A percentile compares a stretch with the other conserved stretches of the same genome.
Conservation (phyloP, 2,888 invertebrate genomes). For the Heliconius hortense region DNA sequence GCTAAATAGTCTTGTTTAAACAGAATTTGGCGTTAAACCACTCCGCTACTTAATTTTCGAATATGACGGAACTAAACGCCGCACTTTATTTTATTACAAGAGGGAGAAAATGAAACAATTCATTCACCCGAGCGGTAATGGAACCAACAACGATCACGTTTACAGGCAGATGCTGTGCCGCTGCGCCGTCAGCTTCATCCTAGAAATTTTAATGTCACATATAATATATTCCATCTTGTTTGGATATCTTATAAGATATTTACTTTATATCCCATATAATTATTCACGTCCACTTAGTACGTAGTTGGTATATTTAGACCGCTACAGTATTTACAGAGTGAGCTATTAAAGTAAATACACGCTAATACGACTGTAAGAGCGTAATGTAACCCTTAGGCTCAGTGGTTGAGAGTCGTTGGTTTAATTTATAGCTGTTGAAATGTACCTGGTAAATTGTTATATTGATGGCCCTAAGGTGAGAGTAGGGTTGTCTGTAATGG, state of each 20-base stretch:
- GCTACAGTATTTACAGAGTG: slow-evolving; percentile 32
- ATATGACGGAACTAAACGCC: not conserved
- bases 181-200: too few species aligned
- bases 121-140: too few species aligned
- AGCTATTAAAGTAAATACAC: slow-evolving; percentile 42
- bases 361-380: slow-evolving; percentile 42
- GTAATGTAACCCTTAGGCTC: slow-evolving; percentile 44
- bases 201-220: not conserved
- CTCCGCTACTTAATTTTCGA: too few species aligned
- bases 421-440: slow-evolving; percentile 79
- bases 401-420: slow-evolving; percentile 50
- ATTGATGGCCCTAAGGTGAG: slow-evolving; percentile 66
- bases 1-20: too few species aligned
- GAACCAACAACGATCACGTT: too few species aligned
- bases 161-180: too few species aligned
- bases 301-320: slow-evolving; percentile 15
- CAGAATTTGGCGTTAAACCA: too few species aligned
- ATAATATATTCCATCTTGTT: not conserved
- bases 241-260: not conserved
- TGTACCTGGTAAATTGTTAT: slow-evolving; percentile 78
- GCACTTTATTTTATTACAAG: not conserved
- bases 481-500: slow-evolving; percentile 56
- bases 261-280: slow-evolving; percentile 13
- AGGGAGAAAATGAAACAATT: too few species aligned
- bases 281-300: slow-evolving; percentile 16